phyloP scores from a whole-genome alignment of 2,888 invertebrate species.

The Unio pictorum region DNA sequence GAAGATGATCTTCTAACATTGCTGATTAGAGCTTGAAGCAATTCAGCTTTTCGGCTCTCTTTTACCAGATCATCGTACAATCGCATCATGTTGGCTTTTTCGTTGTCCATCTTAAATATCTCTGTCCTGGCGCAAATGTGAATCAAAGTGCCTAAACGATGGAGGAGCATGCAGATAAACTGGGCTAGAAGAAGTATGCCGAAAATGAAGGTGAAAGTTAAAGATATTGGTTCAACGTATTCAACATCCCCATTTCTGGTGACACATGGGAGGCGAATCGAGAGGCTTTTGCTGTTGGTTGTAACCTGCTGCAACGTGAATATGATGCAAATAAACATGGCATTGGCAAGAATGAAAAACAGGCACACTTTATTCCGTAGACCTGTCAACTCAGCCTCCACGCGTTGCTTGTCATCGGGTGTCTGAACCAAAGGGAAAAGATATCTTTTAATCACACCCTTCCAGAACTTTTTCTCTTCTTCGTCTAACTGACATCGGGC shows the following conservation, averaged over 20 bases:
- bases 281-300: background rate
- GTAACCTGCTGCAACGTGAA: constrained; percentile 96
- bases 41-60: no score
- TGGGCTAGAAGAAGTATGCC: constrained; percentile 1
- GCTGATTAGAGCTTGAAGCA: no score
- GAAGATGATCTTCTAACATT: no score
- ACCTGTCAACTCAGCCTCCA: constrained; percentile 80
- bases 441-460: constrained; percentile 93
- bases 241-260: background rate
- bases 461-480: constrained; percentile 92
- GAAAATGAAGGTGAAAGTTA: constrained; percentile 6
- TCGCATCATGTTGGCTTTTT: no score
- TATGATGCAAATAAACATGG: constrained; percentile 96
- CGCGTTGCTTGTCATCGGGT: constrained; percentile 77
- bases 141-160: no score
- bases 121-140: no score
- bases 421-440: constrained; percentile 93
- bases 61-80: no score
- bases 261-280: background rate
- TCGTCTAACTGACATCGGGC: constrained; percentile 75
- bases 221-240: constrained; percentile 4
- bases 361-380: constrained; percentile 85
- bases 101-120: no score
- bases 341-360: constrained; percentile 96
- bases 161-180: no score